Base-by-base conservation (phyloP, 2,113 vertebrate species). In the Microtus oregoni region DNA sequence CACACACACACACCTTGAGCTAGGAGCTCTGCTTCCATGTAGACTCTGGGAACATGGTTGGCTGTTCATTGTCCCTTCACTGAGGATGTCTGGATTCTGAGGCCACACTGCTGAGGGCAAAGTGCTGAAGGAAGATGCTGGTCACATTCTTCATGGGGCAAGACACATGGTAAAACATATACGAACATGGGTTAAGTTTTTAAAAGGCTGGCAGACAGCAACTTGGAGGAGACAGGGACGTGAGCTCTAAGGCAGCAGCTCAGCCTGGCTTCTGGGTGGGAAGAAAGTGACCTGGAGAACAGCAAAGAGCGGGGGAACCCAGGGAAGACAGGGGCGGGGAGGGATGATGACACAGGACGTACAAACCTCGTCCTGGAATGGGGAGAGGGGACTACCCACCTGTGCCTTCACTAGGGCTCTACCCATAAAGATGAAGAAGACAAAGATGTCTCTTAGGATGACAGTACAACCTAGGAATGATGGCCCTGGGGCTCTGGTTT, bases 361-460 rank as follows among this genome's bases (percentile, higher is more conserved):
- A 32, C 76, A 47, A 47, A 15, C 13, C 26, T 15, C 30, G 15
- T 24, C 17, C 7, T 12, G 19, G 19, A 79, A 24, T 2, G 28
- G 67, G 8, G 1, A 75, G 52, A 67, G 3, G 13, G 58, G 52
- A 72, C 10, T 3, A 3, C 7, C 1, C 0, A 7, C 6, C 47
- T 15, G 11, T 8, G 41, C 1, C 22, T 10, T 38, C 72, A 32
- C 1, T 4, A 24, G 72, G 79, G 79, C 55, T 72, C 44, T 38
- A n/a, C 7, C 12, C n/a, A 65, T 44, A 58, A 41, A 75, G 55
- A 61, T 7, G 73, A n/a, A 86, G 11, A 15, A 19, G 30, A 17
- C 32, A 2, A 17, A 55, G 20, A 4, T 17, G 4, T 17, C 26
- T 38, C 44, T 44, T 41, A n/a, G 0, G 26, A n/a, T 0, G 3